phyloP scores from a whole-genome alignment of 2,113 vertebrate genomes.

The Burhinus oedicnemus region DNA sequence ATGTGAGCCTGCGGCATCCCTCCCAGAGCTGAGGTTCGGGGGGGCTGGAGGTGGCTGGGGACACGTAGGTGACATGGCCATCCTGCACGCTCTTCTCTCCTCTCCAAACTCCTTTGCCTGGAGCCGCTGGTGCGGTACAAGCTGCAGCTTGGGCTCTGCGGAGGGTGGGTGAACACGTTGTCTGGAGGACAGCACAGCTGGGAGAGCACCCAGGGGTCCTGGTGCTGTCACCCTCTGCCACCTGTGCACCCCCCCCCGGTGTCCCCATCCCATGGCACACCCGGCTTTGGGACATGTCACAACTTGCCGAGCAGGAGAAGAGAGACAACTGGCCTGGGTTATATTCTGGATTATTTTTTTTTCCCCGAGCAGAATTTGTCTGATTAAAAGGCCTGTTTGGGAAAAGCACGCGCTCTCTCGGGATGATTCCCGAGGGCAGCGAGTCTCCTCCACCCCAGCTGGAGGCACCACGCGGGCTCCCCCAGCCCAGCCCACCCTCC shows the following conservation, averaged over 20 bases:
- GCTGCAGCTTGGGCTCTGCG: neutral
- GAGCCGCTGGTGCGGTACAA: accelerated
- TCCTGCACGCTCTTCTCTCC: neutral
- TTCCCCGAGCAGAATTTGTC: neutral
- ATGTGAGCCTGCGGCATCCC: neutral
- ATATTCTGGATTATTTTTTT: neutral
- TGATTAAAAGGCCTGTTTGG: neutral
- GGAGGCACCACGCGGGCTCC: neutral
- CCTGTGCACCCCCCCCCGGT: too few species aligned
- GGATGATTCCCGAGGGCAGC: neutral
- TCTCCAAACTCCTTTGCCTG: neutral
- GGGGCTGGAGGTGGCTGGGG: neutral
- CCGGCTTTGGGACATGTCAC: neutral
- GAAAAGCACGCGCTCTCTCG: accelerated
- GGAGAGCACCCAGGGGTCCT: neutral
- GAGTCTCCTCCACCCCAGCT: neutral
- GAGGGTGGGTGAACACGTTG: neutral
- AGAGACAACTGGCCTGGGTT: neutral
- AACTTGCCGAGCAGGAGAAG: neutral
- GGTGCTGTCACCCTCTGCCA: neutral
- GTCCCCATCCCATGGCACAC: neutral
- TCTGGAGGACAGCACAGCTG: neutral
- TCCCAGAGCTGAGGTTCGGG: neutral
- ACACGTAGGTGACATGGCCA: accelerated
- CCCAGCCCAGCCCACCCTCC: accelerated